A percentile compares a stretch with the other conserved stretches of the same genome.
Evolutionary conservation across 2,113 vertebrate genomes (phyloP).

Genomic region (Psephotus haematonotus): DNA sequence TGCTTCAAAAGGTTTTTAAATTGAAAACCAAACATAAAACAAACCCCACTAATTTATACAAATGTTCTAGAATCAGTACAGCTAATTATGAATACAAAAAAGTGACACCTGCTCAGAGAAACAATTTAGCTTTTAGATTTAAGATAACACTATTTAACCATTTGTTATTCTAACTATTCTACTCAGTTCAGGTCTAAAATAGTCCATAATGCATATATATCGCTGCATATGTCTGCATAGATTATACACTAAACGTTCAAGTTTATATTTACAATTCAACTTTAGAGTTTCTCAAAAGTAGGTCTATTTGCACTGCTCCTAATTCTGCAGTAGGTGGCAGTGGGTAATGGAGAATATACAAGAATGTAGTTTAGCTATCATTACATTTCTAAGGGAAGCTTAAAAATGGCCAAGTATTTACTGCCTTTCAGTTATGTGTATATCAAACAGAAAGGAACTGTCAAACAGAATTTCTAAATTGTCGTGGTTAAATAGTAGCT

Average conservation of each 20-base stretch:
- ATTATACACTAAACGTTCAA: slow-evolving; percentile 34
- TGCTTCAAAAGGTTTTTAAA: slow-evolving; percentile 53
- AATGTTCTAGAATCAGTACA: not conserved
- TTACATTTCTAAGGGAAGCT: slow-evolving; percentile 15
- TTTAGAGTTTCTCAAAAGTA: slow-evolving; percentile 50
- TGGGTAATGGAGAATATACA: slow-evolving; percentile 69
- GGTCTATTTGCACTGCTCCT: slow-evolving; percentile 71
- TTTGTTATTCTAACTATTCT: slow-evolving; percentile 47
- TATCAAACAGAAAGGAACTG: slow-evolving; percentile 38
- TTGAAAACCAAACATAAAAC: slow-evolving; percentile 36
- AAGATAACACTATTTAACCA: slow-evolving; percentile 22
- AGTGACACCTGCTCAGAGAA: slow-evolving; percentile 25
- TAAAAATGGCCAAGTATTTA: slow-evolving; percentile 40
- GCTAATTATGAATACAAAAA: slow-evolving; percentile 11
- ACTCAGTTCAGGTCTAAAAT: slow-evolving; percentile 39
- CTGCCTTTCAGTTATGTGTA: slow-evolving; percentile 29
- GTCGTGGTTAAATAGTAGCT: slow-evolving; percentile 25
- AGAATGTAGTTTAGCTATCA: not conserved
- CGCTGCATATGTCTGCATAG: slow-evolving; percentile 42
- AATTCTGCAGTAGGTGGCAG: slow-evolving; percentile 74
- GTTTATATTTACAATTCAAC: slow-evolving; percentile 63
- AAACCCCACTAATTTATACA: slow-evolving; percentile 23
- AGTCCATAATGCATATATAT: slow-evolving; percentile 62
- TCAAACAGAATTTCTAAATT: slow-evolving; percentile 48
- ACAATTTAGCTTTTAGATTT: slow-evolving; percentile 24